These are phyloP conservation scores for Rapana venosa DNA, from an alignment of 2,888 invertebrate species.

Conservation along the genomic window DNA sequence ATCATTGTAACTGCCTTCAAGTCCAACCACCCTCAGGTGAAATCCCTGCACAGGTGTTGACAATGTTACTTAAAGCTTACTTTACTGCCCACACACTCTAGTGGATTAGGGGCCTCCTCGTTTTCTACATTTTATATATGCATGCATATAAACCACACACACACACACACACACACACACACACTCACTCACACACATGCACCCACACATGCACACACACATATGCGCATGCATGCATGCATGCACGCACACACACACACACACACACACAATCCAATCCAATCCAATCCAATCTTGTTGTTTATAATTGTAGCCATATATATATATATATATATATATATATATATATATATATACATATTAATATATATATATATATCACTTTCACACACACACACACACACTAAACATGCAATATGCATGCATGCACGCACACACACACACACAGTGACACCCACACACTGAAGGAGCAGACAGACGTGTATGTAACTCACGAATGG, in stretches of 20 bases:
- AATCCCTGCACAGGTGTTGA: not conserved
- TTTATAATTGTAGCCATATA: no score
- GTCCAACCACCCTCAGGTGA: not conserved
- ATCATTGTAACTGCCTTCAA: not conserved
- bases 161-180: conserved; percentile 13
- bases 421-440: not conserved
- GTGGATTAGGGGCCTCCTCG: not conserved
- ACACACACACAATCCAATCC: conserved; percentile 17
- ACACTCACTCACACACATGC: not conserved
- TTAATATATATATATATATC: no score
- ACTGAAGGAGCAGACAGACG: not conserved
- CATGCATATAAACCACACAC: not conserved
- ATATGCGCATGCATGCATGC: not conserved
- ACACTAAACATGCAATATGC: not conserved
- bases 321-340: no score
- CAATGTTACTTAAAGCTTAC: not conserved
- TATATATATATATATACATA: no score
- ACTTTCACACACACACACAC: no score
- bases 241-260: conserved; percentile 17
- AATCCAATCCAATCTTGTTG: no score
- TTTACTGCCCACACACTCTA: not conserved
- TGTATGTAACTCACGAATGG: not conserved
- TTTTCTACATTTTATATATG: not conserved
- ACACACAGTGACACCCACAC: not conserved
- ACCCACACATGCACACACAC: conserved; percentile 4